Conservation (phyloP, 2,113 vertebrate genomes). For the Herpetotheres cachinnans region DNA sequence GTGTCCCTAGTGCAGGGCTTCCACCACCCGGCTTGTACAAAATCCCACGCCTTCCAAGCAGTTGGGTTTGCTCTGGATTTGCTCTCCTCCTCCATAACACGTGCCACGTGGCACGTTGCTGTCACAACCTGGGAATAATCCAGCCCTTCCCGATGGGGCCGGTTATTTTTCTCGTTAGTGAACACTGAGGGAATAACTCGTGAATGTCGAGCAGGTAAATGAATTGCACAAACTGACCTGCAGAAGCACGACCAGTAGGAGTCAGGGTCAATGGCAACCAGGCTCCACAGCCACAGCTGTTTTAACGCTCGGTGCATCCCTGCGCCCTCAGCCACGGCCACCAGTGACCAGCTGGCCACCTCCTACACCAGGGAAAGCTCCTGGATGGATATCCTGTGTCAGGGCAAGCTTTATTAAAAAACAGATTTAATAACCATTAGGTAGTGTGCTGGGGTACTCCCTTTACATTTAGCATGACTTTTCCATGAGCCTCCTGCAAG, state of each 20-base stretch:
- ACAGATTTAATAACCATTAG: background rate
- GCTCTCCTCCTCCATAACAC: background rate
- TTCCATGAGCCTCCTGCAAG: background rate
- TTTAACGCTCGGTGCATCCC: conserved; percentile 9
- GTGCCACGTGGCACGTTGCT: background rate
- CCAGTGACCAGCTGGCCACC: background rate
- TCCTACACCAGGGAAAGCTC: conserved; percentile 27
- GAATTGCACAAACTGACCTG: background rate
- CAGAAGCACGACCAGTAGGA: background rate
- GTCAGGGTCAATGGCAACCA: conserved; percentile 14
- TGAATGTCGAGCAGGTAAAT: background rate
- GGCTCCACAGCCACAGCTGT: conserved; percentile 39
- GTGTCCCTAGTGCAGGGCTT: background rate
- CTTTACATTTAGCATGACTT: background rate
- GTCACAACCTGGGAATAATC: conserved; percentile 37
- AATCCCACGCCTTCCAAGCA: background rate
- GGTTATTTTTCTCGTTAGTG: background rate
- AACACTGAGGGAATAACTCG: conserved; percentile 7
- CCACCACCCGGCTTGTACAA: background rate
- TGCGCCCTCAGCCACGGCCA: background rate
- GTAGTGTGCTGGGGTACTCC: background rate
- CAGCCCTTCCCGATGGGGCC: conserved; percentile 8
- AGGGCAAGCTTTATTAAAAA: background rate
- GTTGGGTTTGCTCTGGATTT: background rate
- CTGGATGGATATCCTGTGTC: background rate